These are phyloP conservation scores for Rhaphigaster nebulosa DNA, from an alignment of 2,888 invertebrate genomes.

Conservation along the genomic window DNA sequence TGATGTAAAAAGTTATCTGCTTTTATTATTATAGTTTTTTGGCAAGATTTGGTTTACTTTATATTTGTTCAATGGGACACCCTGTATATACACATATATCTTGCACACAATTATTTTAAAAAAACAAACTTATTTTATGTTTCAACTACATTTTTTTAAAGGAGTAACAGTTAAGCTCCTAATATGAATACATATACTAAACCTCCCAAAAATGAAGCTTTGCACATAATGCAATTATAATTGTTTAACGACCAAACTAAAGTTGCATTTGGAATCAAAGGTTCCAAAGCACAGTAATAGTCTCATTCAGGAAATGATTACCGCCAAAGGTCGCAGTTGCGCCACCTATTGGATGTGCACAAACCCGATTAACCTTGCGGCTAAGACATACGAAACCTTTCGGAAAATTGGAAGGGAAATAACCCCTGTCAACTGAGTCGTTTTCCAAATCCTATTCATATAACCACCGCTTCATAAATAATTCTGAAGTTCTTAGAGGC, in stretches of 20 bases:
- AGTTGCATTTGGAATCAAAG: not conserved
- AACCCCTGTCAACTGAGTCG: not conserved
- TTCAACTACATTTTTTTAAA: no score
- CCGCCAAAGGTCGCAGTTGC: not conserved
- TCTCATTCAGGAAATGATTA: not conserved
- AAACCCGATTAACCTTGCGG: not conserved
- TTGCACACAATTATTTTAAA: no score
- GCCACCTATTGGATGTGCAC: not conserved
- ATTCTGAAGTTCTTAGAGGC: not conserved
- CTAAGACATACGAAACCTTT: not conserved
- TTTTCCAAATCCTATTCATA: slow-evolving; percentile 7
- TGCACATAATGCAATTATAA: not conserved
- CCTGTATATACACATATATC: no score
- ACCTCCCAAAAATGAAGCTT: not conserved
- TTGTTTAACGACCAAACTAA: not conserved
- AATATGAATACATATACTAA: no score
- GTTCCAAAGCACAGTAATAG: not conserved
- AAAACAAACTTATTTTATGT: no score
- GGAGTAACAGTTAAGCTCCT: no score
- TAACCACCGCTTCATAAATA: not conserved
- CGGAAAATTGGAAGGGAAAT: not conserved
- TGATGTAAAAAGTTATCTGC: no score
- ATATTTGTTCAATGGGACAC: no score
- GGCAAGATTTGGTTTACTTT: no score
- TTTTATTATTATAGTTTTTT: no score